Conservation (phyloP, 2,888 invertebrate species). For the Apotomis betuletana region DNA sequence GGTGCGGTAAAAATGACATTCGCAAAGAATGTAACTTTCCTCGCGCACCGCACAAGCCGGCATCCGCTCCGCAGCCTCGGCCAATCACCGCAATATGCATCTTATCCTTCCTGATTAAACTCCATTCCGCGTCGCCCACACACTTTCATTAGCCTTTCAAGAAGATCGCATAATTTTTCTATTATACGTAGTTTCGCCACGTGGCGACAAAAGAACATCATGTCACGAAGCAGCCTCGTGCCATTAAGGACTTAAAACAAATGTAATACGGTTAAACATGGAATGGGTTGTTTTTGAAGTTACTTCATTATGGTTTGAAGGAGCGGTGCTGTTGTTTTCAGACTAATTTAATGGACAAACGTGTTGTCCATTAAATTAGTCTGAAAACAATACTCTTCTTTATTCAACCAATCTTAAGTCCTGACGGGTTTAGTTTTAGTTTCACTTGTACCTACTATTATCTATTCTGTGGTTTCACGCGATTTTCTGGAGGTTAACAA, state of each 20-base stretch:
- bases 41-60: conserved; percentile 45
- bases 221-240: not conserved
- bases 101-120: conserved; percentile 47
- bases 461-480: too few relatives aligned
- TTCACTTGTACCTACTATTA: too few relatives aligned
- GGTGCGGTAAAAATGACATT: not conserved
- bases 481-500: too few relatives aligned
- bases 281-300: not conserved
- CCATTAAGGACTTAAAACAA: not conserved
- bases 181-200: conserved; percentile 23
- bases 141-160: conserved; percentile 32
- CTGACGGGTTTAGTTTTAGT: not conserved
- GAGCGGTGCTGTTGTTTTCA: not conserved
- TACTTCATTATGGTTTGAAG: not conserved
- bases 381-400: conserved; percentile 3
- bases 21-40: too few relatives aligned
- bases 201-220: conserved; percentile 6
- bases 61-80: conserved; percentile 42
- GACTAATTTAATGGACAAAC: too few relatives aligned
- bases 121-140: conserved; percentile 5
- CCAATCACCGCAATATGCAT: conserved; percentile 58
- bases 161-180: conserved; percentile 36
- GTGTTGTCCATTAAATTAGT: conserved; percentile 15
- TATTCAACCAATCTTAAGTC: not conserved
- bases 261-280: not conserved